Evolutionary conservation across 2,888 invertebrate species (phyloP), one percentile per base, ranked within the genome.

Genomic region (Eupithecia inturbata): DNA sequence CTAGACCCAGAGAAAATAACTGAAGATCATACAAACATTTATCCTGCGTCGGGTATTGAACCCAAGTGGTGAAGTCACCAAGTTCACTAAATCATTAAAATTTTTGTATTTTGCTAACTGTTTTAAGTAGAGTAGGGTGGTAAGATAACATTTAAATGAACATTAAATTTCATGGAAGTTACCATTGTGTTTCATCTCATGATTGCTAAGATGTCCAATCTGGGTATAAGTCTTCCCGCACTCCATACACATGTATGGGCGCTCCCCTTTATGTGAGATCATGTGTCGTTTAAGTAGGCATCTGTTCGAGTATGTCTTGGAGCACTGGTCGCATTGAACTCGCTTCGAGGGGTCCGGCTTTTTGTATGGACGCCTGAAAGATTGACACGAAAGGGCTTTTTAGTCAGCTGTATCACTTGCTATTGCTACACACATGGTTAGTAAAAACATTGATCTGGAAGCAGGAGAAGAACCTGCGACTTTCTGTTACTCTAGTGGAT

Each of bases 141-240:
- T 31, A 4, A 31, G 31, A 4, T 31, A 31, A 31, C 5, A 31
- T 36, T 36, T 36, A 9, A 39, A 39, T 39, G 39, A 39, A 39
- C 12, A 39, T 12, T n/a, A 19, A 45, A n/a, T 45, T 16, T n/a
- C 57, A 26, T 57, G 26, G 14, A 6, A 28, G 60, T 62, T 66
- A 66, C 75, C 74, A 19, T 60, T 67, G 26, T 79, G 79, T 22
- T 72, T 67, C 49, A 77, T 33, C 67, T 75, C 68, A 19, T 79
- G 79, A 19, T 69, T 67, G 10, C 67, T 75, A 19, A 79, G 41
- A 7, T 73, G 67, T 16, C 74, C 72, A 3, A 63, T 53, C 33
- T 80, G 76, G 12, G 75, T 68, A 70, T 75, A 80, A 0, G 68
- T 12, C 63, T 76, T 76, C 6, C 76, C 80, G 57, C 80, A 80